These are phyloP conservation scores for Zophobas atratus DNA, from an alignment of 1,140 invertebrate genomes.

Conservation along the genomic window DNA sequence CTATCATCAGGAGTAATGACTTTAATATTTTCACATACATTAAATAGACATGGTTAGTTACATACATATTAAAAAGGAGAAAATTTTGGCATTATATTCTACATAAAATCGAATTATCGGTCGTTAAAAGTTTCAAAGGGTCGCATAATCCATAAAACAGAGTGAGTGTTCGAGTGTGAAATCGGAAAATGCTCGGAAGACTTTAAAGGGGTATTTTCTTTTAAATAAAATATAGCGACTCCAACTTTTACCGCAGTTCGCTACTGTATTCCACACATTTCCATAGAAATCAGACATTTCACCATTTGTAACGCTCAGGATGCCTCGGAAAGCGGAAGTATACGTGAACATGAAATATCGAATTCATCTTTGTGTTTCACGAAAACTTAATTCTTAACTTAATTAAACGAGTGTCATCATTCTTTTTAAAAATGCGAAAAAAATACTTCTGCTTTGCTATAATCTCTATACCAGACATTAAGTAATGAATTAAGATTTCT, in stretches of 20 bases:
- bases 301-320: not conserved
- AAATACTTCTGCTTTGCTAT: too few species aligned
- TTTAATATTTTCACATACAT: slow-evolving; percentile 4
- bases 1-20: not conserved
- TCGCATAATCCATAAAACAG: slow-evolving; percentile 26
- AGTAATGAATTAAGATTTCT: too few species aligned
- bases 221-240: slow-evolving; percentile 6
- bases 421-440: too few species aligned
- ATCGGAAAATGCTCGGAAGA: slow-evolving; percentile 1
- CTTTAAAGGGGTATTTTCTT: slow-evolving; percentile 8
- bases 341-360: too few species aligned
- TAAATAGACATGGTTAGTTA: not conserved
- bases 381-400: too few species aligned
- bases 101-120: slow-evolving; percentile 31
- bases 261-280: slow-evolving; percentile 6
- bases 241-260: not conserved
- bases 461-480: too few species aligned
- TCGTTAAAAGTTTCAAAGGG: slow-evolving; percentile 25
- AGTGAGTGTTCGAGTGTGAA: slow-evolving; percentile 20
- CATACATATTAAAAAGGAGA: not conserved
- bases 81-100: not conserved
- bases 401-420: too few species aligned
- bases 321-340: too few species aligned
- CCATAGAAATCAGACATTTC: not conserved
- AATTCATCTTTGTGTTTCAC: too few species aligned